Conservation (phyloP, 2,797 vertebrate genomes). For the Falco rusticolus region DNA sequence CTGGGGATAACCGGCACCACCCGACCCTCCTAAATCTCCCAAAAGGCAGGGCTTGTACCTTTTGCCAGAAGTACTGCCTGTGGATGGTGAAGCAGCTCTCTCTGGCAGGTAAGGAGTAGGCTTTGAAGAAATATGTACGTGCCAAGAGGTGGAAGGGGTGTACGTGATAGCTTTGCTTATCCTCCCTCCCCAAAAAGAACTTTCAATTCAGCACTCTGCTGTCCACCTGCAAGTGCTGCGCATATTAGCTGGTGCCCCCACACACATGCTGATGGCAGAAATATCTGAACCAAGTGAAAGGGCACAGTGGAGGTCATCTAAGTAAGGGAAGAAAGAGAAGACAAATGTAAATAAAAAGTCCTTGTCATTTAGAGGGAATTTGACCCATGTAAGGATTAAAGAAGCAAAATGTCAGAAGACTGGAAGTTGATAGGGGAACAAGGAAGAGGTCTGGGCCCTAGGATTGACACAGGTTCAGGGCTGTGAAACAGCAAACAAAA, state of each 20-base stretch:
- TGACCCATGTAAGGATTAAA: not conserved
- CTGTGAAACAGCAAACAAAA: not conserved
- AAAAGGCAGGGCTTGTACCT: not conserved
- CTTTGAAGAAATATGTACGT: not conserved
- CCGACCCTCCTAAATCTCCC: not conserved
- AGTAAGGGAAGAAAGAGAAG: not conserved
- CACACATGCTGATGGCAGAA: not conserved
- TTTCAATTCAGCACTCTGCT: not conserved
- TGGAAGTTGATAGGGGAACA: not conserved
- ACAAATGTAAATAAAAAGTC: not conserved
- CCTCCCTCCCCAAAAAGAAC: not conserved
- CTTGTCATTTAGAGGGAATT: not conserved
- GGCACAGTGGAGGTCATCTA: not conserved
- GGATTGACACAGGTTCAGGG: not conserved
- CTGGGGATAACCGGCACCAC: not conserved
- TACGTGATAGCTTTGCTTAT: not conserved
- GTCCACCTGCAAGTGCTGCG: not conserved
- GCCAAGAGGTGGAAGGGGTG: not conserved
- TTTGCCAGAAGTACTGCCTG: not conserved
- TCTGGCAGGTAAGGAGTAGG: not conserved
- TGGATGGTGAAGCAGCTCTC: not conserved
- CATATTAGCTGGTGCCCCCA: not conserved
- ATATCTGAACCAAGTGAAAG: not conserved
- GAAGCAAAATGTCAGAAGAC: not conserved
- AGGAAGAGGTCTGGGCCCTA: not conserved